A percentile compares a stretch with the other conserved stretches of the same genome.
phyloP scores from a whole-genome alignment of 2,113 vertebrate genomes.

The Crotalus horridus region DNA sequence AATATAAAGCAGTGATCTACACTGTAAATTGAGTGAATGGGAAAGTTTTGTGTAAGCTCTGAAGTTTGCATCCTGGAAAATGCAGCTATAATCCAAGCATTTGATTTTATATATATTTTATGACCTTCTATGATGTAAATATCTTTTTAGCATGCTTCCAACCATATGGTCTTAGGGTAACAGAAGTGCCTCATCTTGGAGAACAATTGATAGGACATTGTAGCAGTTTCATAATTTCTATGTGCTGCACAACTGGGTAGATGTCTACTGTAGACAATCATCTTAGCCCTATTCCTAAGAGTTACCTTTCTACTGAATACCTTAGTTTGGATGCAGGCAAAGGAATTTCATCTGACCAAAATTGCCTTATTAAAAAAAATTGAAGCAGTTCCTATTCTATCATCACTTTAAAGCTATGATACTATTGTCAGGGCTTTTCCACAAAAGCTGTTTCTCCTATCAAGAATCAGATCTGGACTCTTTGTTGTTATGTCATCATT shows the following conservation, averaged over 20 bases:
- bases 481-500: not conserved
- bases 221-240: not conserved
- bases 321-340: not conserved
- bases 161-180: not conserved
- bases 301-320: not conserved
- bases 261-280: not conserved
- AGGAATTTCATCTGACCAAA: not conserved
- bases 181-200: not conserved
- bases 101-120: not conserved
- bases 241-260: not conserved
- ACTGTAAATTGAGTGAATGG: not conserved
- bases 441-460: not conserved
- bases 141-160: not conserved
- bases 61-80: not conserved
- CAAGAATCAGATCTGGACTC: not conserved
- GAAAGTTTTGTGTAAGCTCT: not conserved
- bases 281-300: not conserved
- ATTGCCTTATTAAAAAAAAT: not conserved
- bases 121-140: not conserved
- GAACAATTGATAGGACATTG: not conserved
- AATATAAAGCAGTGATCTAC: not conserved
- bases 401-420: not conserved
- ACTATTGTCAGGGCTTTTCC: not conserved
- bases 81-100: not conserved
- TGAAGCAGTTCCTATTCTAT: not conserved